phyloP scores from a whole-genome alignment of 2,888 invertebrate species.

The Amphipoea lucens region DNA sequence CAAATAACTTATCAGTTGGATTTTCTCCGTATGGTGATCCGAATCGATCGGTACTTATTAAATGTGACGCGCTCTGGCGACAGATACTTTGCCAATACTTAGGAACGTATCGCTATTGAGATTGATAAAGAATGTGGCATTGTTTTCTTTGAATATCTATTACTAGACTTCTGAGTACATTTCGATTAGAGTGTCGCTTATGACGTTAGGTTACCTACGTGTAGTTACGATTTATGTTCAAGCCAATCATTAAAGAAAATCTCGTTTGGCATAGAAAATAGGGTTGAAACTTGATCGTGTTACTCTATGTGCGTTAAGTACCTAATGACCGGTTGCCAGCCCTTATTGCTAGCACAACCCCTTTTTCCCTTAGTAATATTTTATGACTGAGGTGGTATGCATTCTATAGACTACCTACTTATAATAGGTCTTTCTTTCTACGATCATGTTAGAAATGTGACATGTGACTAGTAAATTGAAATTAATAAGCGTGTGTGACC shows the following conservation, averaged over 20 bases:
- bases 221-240: conserved; percentile 23
- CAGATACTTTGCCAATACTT: conserved; percentile 47
- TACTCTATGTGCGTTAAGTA: conserved; percentile 8
- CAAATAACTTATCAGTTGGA: conserved; percentile 64
- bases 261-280: conserved; percentile 19
- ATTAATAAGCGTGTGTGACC: conserved; percentile 58
- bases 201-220: not conserved
- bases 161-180: conserved; percentile 31
- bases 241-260: conserved; percentile 19
- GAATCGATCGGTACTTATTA: conserved; percentile 54
- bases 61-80: conserved; percentile 51
- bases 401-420: not conserved
- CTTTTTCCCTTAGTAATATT: not conserved
- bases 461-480: conserved; percentile 23
- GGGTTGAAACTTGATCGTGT: conserved; percentile 32
- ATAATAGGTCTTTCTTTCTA: not conserved
- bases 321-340: conserved; percentile 15
- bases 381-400: not conserved
- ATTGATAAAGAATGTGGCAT: conserved; percentile 41
- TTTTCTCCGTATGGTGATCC: conserved; percentile 58
- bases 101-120: conserved; percentile 34
- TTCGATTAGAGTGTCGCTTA: conserved; percentile 27
- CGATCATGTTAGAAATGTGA: not conserved
- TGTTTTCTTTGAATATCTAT: conserved; percentile 44
- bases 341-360: conserved; percentile 12